Evolutionary conservation across 2,797 vertebrate genomes (phyloP).

Genomic region (Antrozous pallidus): DNA sequence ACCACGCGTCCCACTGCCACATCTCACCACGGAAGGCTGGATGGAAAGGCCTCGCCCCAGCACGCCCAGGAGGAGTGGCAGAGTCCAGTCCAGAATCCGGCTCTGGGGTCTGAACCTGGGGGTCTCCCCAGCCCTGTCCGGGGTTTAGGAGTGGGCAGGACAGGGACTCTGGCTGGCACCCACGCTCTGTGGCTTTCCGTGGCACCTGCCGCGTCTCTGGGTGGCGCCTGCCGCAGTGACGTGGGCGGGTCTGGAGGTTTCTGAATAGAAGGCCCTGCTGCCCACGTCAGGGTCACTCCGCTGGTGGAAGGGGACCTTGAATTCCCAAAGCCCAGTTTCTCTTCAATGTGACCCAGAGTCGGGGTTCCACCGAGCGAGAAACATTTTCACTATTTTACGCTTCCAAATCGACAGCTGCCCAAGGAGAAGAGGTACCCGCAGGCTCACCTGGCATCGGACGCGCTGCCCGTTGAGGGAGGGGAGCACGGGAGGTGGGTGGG

Average conservation of each 20-base stretch:
- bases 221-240: no score
- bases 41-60: not conserved
- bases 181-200: accelerated
- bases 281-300: not conserved
- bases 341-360: accelerated
- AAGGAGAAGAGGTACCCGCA: not conserved
- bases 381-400: not conserved
- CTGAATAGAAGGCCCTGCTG: not conserved
- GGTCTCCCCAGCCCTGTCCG: accelerated
- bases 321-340: not conserved
- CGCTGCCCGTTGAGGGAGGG: not conserved
- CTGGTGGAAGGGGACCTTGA: not conserved
- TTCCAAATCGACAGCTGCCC: not conserved
- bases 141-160: not conserved
- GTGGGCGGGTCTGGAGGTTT: not conserved
- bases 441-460: not conserved
- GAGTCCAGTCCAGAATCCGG: not conserved
- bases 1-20: not conserved
- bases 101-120: not conserved
- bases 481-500: no score
- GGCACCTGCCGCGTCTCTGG: not conserved
- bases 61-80: accelerated
- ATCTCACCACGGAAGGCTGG: accelerated
- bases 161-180: not conserved
- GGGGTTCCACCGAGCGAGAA: not conserved